Evolutionary conservation across 2,113 vertebrate genomes (phyloP).

Genomic region (Alces alces): DNA sequence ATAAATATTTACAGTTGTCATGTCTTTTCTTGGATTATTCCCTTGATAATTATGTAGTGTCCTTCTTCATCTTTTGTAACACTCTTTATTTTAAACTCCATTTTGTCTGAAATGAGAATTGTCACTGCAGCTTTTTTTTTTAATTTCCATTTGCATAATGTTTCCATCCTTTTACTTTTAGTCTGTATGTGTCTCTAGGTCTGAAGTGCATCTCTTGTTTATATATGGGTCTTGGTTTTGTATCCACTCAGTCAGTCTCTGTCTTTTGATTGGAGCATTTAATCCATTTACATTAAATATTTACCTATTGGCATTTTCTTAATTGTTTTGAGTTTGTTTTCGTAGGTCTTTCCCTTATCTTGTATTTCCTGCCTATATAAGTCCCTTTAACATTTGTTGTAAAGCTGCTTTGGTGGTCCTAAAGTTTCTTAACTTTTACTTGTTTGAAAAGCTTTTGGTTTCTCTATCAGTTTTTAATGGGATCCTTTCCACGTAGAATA

Average conservation of each 20-base stretch:
- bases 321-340: not conserved
- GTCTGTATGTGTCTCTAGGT: not conserved
- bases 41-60: too few relatives aligned
- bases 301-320: not conserved
- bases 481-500: not conserved
- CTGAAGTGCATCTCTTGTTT: not conserved
- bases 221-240: not conserved
- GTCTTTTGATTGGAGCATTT: not conserved
- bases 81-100: not conserved
- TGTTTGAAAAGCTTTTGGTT: not conserved
- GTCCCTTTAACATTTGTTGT: not conserved
- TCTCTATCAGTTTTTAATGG: not conserved
- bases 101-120: not conserved
- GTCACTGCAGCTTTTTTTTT: not conserved
- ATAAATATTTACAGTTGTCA: too few relatives aligned
- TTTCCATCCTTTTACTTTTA: not conserved
- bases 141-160: not conserved
- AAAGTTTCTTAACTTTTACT: not conserved
- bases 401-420: not conserved
- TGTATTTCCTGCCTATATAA: not conserved
- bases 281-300: too few relatives aligned
- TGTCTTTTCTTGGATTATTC: too few relatives aligned
- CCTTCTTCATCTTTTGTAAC: too few relatives aligned
- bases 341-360: not conserved
- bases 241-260: not conserved